These are phyloP conservation scores for Amorpha juglandis DNA, from an alignment of 2,888 invertebrate species.

Conservation along the genomic window DNA sequence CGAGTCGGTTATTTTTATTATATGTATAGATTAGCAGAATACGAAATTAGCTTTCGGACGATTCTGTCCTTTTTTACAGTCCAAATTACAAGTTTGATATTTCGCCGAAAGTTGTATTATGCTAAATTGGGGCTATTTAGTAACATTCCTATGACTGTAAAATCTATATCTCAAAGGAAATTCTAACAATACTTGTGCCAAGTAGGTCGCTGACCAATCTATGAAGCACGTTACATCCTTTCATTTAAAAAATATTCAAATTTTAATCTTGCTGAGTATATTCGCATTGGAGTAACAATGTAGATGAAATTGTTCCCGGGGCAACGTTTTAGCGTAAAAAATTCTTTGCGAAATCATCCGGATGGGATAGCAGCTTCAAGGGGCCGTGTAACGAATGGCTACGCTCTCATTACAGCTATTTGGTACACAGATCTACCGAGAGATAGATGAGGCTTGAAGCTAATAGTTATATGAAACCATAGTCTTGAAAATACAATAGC, in stretches of 20 bases:
- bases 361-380: constrained; percentile 6
- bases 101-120: too few relatives aligned
- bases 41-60: too few relatives aligned
- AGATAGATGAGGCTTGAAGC: background rate
- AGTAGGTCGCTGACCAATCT: constrained; percentile 6
- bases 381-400: constrained; percentile 16
- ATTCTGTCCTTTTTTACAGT: too few relatives aligned
- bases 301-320: constrained; percentile 19
- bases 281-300: constrained; percentile 16
- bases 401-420: constrained; percentile 20
- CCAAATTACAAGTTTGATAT: too few relatives aligned
- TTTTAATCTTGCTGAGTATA: constrained; percentile 17
- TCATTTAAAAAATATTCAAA: constrained; percentile 3
- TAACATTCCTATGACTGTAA: too few relatives aligned
- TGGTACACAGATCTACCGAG: background rate
- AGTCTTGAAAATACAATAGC: background rate
- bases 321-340: constrained; percentile 9
- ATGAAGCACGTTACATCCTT: background rate
- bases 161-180: background rate
- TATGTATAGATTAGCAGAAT: too few relatives aligned
- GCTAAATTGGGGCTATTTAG: too few relatives aligned
- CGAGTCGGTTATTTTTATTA: too few relatives aligned
- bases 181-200: background rate
- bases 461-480: background rate
- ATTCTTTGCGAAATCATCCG: constrained; percentile 15